Percentiles rank a stretch among this genome's conserved stretches.
Evolutionary conservation across 1,140 invertebrate species (phyloP).

Genomic region (Aphelinus certus): DNA sequence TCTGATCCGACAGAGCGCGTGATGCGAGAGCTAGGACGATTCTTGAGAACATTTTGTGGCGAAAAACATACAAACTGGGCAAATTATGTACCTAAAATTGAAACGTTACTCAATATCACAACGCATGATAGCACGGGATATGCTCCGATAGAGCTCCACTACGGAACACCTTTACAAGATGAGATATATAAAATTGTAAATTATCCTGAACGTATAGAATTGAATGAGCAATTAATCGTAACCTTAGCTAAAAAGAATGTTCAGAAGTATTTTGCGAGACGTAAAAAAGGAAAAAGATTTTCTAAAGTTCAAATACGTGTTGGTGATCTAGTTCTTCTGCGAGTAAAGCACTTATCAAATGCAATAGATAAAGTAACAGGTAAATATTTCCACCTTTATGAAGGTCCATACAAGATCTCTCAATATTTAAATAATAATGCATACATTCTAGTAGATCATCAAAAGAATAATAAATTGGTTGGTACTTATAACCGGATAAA

Average conservation of each 20-base stretch:
- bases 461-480: too few relatives aligned
- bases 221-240: neutral
- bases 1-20: neutral
- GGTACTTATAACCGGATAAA: neutral
- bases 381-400: neutral
- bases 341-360: constrained; percentile 10
- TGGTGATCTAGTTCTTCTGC: neutral
- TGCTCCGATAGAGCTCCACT: neutral
- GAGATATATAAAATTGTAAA: neutral
- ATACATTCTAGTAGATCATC: neutral
- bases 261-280: neutral
- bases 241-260: neutral
- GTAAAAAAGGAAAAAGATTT: neutral
- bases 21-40: neutral
- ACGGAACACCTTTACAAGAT: neutral
- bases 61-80: neutral
- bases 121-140: neutral
- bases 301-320: neutral
- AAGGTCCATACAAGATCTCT: neutral
- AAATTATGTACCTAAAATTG: neutral
- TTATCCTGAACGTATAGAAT: neutral
- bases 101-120: neutral
- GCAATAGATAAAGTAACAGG: neutral
- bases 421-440: neutral
- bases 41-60: neutral